Evolutionary conservation across 2,888 invertebrate genomes (phyloP).

Genomic region (Chaetoderma sp.): DNA sequence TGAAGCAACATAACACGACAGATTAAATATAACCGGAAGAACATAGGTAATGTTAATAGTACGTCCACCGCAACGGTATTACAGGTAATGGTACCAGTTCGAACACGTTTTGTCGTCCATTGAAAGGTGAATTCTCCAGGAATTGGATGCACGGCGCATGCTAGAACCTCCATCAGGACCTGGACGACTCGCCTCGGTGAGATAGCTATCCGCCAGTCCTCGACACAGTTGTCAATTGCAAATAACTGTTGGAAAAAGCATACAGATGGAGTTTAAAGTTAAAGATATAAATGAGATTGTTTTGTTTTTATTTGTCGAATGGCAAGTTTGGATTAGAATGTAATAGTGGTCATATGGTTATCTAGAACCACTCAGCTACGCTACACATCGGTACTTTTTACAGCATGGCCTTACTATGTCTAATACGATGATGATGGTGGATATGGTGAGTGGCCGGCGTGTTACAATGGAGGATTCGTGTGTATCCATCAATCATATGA

Average conservation of each 20-base stretch:
- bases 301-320: neutral
- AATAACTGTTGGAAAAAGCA: conserved; percentile 83
- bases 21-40: conserved; percentile 98
- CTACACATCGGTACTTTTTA: neutral
- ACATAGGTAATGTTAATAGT: conserved; percentile 98
- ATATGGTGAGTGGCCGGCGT: too few species aligned
- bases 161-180: conserved; percentile 75
- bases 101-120: conserved; percentile 82
- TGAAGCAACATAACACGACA: conserved; percentile 99
- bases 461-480: too few species aligned
- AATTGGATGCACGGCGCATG: conserved; percentile 98
- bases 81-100: conserved; percentile 43
- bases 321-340: neutral
- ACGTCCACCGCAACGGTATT: conserved; percentile 77
- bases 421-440: too few species aligned
- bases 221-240: conserved; percentile 99
- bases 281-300: neutral
- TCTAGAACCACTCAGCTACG: neutral
- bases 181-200: conserved; percentile 92
- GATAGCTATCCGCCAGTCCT: conserved; percentile 99
- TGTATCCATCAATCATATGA: too few species aligned
- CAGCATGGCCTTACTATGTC: too few species aligned
- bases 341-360: neutral
- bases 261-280: conserved; percentile 3
- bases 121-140: conserved; percentile 96